Percentiles rank a stretch among this genome's conserved stretches.
Evolutionary conservation across 1,140 invertebrate species (phyloP).

Genomic region (Papilio aristodemus): DNA sequence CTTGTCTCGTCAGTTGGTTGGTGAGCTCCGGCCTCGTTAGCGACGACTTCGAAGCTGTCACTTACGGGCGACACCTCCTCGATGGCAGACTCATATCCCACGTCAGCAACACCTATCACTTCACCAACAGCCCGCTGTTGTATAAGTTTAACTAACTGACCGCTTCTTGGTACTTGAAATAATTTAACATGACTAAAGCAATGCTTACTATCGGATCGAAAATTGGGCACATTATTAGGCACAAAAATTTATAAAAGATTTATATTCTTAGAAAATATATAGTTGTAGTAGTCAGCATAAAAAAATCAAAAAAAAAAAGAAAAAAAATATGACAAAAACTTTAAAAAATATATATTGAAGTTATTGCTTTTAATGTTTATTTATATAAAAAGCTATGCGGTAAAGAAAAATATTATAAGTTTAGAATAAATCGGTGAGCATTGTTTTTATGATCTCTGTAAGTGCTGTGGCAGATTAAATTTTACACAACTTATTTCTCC

Average conservation of each 20-base stretch:
- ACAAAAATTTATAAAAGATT: constrained; percentile 13
- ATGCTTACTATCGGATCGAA: constrained; percentile 9
- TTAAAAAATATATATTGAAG: neutral
- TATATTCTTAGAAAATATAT: constrained; percentile 16
- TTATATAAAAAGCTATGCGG: constrained; percentile 22
- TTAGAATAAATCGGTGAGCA: neutral
- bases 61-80: constrained; percentile 91
- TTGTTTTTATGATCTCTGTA: neutral
- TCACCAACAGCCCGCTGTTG: constrained; percentile 86
- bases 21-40: constrained; percentile 87
- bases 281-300: neutral
- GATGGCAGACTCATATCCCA: constrained; percentile 92
- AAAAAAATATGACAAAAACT: neutral
- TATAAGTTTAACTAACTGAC: constrained; percentile 74
- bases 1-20: constrained; percentile 92
- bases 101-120: constrained; percentile 90
- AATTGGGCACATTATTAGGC: constrained; percentile 25
- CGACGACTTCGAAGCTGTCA: constrained; percentile 88
- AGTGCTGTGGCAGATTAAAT: neutral
- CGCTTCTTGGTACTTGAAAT: constrained; percentile 3
- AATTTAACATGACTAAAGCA: constrained; percentile 5
- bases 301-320: constrained; percentile 12
- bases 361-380: constrained; percentile 7
- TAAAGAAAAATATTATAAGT: constrained; percentile 16
- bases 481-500: too few relatives aligned